Evolutionary conservation across 2,113 vertebrate species (phyloP).

Genomic region (Bambusicola thoracicus): DNA sequence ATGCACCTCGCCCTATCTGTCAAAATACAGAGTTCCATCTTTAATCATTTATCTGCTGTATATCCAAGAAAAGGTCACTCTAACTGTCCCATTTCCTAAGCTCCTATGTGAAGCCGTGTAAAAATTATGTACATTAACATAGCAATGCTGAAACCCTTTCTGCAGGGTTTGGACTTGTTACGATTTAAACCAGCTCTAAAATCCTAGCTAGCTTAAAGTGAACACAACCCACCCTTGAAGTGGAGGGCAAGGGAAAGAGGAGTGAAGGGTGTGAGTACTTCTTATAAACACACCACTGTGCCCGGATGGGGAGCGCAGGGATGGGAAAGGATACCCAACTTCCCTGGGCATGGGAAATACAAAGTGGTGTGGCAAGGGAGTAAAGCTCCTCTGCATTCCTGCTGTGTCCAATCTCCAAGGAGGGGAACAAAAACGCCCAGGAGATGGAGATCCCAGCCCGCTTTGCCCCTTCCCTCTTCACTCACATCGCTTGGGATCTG

Average conservation of each 20-base stretch:
- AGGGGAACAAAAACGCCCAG: neutral
- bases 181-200: neutral
- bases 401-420: neutral
- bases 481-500: too few species aligned
- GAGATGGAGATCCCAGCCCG: rapidly evolving
- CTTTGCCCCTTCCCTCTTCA: neutral
- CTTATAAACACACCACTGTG: neutral
- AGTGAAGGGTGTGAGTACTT: neutral
- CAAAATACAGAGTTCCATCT: neutral
- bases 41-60: neutral
- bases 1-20: neutral
- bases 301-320: neutral
- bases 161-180: neutral
- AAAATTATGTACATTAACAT: neutral
- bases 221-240: neutral
- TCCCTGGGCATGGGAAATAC: neutral
- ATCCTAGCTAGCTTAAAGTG: neutral
- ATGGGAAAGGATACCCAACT: neutral
- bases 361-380: rapidly evolving
- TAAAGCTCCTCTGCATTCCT: neutral
- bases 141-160: neutral
- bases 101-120: neutral
- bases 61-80: neutral
- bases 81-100: neutral
- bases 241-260: neutral